Evolutionary conservation across 2,888 invertebrate genomes (phyloP).

Genomic region (Apamea crenata): DNA sequence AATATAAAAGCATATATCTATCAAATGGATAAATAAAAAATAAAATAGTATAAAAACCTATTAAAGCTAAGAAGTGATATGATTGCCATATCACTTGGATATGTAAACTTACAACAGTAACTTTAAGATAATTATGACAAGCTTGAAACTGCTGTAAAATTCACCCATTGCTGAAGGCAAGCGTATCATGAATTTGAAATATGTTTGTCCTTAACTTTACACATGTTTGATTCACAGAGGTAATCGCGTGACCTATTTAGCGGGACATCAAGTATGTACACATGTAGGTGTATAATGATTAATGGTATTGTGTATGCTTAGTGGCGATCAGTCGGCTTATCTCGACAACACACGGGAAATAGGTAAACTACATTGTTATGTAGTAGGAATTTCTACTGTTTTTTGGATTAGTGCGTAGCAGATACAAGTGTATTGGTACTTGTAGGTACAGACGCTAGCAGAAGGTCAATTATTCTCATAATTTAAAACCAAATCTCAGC

Average conservation of each 20-base stretch:
- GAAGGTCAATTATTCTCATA: too few species aligned
- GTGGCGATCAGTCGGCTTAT: constrained; percentile 35
- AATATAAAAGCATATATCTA: too few species aligned
- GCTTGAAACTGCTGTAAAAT: constrained; percentile 18
- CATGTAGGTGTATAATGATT: background rate
- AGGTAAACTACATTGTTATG: background rate
- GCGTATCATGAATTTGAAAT: constrained; percentile 34
- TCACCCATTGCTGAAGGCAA: constrained; percentile 5
- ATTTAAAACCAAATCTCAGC: too few species aligned
- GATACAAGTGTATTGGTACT: too few species aligned
- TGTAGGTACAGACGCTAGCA: too few species aligned
- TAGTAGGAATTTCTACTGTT: background rate
- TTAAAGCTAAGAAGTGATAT: too few species aligned
- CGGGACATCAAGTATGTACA: background rate
- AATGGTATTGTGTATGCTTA: background rate
- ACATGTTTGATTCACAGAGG: constrained; percentile 41
- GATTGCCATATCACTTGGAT: too few species aligned
- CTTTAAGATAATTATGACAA: background rate
- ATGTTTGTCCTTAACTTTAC: constrained; percentile 16
- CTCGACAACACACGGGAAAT: constrained; percentile 38
- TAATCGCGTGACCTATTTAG: constrained; percentile 51
- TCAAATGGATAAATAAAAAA: too few species aligned
- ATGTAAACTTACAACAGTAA: background rate
- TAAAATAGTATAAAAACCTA: too few species aligned
- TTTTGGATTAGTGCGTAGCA: too few species aligned